Percentiles rank a stretch among this genome's conserved stretches.
phyloP scores from a whole-genome alignment of 2,113 vertebrate genomes.

The Seriola dumerili region DNA sequence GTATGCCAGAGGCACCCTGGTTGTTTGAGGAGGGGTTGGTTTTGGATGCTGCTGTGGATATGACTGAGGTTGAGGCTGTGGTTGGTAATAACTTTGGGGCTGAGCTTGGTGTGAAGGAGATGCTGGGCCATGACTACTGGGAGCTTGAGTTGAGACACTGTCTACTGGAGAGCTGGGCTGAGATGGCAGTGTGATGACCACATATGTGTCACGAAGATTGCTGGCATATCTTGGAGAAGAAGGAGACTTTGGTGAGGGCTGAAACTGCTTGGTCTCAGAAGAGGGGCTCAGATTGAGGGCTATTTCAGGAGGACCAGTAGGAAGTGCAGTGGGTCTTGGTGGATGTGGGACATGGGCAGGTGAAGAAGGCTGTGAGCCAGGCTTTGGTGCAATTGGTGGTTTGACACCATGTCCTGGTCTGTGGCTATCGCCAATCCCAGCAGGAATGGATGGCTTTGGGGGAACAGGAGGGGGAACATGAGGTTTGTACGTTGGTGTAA shows the following conservation, averaged over 20 bases:
- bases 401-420: slow-evolving; percentile 87
- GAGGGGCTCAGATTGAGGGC: slow-evolving; percentile 92
- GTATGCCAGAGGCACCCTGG: slow-evolving; percentile 86
- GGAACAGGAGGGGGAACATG: slow-evolving; percentile 93
- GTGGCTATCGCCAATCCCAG: slow-evolving; percentile 89
- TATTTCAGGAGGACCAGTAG: slow-evolving; percentile 82
- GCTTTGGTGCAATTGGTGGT: slow-evolving; percentile 95
- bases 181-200: slow-evolving; percentile 97
- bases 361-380: slow-evolving; percentile 85
- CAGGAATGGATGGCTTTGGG: slow-evolving; percentile 93
- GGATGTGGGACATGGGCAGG: slow-evolving; percentile 80
- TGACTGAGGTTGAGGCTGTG: slow-evolving; percentile 67
- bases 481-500: slow-evolving; percentile 83
- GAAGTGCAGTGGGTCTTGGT: slow-evolving; percentile 85
- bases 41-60: slow-evolving; percentile 71
- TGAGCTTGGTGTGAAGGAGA: slow-evolving; percentile 82
- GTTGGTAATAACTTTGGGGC: slow-evolving; percentile 67
- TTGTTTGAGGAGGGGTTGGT: slow-evolving; percentile 76
- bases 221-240: slow-evolving; percentile 90
- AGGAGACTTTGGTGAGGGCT: slow-evolving; percentile 92
- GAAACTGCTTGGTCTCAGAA: slow-evolving; percentile 86
- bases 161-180: slow-evolving; percentile 96
- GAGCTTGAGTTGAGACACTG: slow-evolving; percentile 86
- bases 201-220: slow-evolving; percentile 93
- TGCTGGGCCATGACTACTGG: slow-evolving; percentile 86